Evolutionary conservation across 2,113 vertebrate genomes (phyloP).

Genomic region (Lonchura striata): DNA sequence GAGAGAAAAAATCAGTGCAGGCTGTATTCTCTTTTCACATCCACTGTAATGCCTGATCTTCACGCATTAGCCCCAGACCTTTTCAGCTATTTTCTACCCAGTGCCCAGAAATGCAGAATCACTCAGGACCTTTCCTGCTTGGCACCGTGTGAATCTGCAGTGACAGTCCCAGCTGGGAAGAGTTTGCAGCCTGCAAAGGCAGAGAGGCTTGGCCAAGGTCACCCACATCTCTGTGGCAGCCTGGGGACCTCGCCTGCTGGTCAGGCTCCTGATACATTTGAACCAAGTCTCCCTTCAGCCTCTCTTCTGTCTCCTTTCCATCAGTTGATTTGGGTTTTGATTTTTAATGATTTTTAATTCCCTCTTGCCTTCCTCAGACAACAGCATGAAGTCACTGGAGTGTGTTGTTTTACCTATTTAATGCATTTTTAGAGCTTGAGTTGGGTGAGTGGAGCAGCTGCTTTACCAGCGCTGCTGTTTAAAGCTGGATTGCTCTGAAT

Average conservation of each 20-base stretch:
- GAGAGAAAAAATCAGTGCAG: background rate
- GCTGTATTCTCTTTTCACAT: background rate
- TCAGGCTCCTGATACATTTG: background rate
- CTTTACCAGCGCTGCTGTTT: background rate
- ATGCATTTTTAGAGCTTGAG: background rate
- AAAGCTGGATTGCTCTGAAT: background rate
- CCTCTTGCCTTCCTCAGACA: background rate
- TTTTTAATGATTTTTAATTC: background rate
- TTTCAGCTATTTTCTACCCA: background rate
- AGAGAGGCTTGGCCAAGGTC: constrained; percentile 12
- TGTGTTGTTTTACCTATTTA: background rate
- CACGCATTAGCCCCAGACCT: background rate
- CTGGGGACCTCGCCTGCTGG: background rate
- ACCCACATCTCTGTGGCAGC: background rate
- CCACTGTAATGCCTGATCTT: background rate
- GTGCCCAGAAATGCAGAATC: background rate
- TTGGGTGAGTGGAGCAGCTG: background rate
- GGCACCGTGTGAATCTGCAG: background rate
- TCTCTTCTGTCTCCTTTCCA: background rate
- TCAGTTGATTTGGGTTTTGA: background rate
- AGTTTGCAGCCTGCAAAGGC: background rate
- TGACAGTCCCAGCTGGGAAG: constrained; percentile 30
- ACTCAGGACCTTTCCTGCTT: background rate
- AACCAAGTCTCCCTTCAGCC: background rate
- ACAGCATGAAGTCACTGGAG: background rate